Conservation (phyloP, 2,113 vertebrate genomes). For the Melanostigma gelatinosum region DNA sequence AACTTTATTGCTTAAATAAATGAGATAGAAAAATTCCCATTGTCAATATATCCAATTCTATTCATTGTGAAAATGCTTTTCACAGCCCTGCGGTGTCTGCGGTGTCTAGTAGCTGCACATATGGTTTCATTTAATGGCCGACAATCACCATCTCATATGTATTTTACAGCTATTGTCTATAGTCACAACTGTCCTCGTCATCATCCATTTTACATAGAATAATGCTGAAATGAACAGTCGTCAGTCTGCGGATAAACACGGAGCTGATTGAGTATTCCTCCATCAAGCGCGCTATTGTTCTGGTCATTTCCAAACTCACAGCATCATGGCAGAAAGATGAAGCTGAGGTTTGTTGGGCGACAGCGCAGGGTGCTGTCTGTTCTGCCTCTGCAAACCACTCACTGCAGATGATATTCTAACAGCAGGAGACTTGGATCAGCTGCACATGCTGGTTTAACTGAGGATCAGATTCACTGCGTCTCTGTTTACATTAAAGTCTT, state of each 20-base stretch:
- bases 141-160: neutral
- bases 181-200: neutral
- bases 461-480: neutral
- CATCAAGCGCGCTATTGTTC: neutral
- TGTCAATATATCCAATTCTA: neutral
- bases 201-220: neutral
- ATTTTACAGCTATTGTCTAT: neutral
- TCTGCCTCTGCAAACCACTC: too few relatives aligned
- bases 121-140: too few relatives aligned
- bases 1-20: neutral
- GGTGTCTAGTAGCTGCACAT: too few relatives aligned
- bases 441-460: neutral
- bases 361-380: neutral
- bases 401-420: neutral
- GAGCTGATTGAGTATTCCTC: neutral
- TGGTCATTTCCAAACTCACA: neutral
- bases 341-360: neutral
- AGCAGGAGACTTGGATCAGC: neutral
- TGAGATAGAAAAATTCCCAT: neutral
- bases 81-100: too few relatives aligned
- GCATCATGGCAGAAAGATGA: conserved; percentile 13
- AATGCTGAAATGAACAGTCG: neutral
- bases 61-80: neutral
- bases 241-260: neutral
- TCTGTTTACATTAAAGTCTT: neutral